A percentile compares a stretch with the other conserved stretches of the same genome.
Conservation (phyloP, 2,888 invertebrate genomes). For the Unio delphinus region DNA sequence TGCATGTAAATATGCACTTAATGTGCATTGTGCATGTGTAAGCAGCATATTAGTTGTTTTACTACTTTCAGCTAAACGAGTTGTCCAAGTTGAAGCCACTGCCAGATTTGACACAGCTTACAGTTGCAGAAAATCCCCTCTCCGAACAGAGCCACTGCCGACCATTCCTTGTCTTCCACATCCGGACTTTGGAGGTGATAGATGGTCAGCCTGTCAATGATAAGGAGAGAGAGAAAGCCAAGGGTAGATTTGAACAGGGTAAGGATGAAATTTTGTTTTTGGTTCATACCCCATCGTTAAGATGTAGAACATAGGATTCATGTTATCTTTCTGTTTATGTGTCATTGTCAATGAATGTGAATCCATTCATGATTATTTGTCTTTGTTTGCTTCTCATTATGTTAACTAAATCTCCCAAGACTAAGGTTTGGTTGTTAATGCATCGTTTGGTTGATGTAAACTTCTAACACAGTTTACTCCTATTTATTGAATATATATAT, state of each 20-base stretch:
- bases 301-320: too few species aligned
- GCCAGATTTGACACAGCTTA: conserved; percentile 63
- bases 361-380: too few species aligned
- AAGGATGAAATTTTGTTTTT: neutral
- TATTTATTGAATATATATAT: too few species aligned
- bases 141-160: conserved; percentile 63
- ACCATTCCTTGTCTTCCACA: conserved; percentile 64
- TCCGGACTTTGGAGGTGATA: conserved; percentile 63
- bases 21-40: neutral
- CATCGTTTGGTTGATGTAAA: too few species aligned
- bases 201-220: conserved; percentile 60
- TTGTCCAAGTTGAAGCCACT: conserved; percentile 66
- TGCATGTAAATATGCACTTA: neutral
- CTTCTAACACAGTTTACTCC: too few species aligned
- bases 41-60: neutral
- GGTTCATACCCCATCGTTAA: too few species aligned
- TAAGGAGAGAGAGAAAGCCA: conserved; percentile 58
- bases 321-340: too few species aligned
- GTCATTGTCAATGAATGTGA: too few species aligned
- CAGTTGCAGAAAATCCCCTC: conserved; percentile 65
- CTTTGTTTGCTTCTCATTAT: too few species aligned
- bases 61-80: conserved; percentile 59
- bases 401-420: too few species aligned
- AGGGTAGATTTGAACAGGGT: conserved; percentile 68
- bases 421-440: too few species aligned